phyloP scores from a whole-genome alignment of 2,797 vertebrate species.

The Rhinatrema bivittatum region DNA sequence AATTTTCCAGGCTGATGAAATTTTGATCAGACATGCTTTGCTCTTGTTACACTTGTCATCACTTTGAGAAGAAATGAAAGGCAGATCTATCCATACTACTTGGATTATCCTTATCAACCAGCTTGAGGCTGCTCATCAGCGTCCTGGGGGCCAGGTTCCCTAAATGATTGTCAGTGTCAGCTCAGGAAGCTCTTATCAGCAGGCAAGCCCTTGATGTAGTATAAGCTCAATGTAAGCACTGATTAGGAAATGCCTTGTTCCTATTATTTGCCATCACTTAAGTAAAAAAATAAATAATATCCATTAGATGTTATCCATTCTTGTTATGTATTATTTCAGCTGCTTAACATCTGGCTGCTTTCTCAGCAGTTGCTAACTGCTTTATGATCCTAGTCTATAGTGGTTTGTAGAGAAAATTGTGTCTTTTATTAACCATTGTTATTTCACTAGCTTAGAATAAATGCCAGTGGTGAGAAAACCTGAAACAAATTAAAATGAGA shows the following conservation, averaged over 20 bases:
- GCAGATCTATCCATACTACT: too few relatives aligned
- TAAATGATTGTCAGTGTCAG: not conserved
- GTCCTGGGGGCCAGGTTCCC: not conserved
- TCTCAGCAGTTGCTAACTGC: slow-evolving; percentile 11
- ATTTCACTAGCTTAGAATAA: slow-evolving; percentile 19
- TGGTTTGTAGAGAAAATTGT: slow-evolving; percentile 21
- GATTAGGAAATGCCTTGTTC: not conserved
- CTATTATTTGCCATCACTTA: slow-evolving; percentile 1
- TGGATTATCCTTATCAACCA: not conserved
- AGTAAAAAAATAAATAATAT: too few relatives aligned
- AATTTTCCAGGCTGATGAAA: too few relatives aligned
- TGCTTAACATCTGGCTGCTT: slow-evolving; percentile 21
- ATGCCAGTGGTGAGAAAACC: slow-evolving; percentile 5
- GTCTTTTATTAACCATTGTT: slow-evolving; percentile 20
- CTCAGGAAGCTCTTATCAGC: not conserved
- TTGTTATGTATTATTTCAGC: slow-evolving; percentile 21
- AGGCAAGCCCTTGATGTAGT: not conserved
- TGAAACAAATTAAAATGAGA: slow-evolving; percentile 13
- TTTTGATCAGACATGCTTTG: too few relatives aligned
- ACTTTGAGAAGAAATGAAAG: too few relatives aligned
- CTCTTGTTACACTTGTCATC: too few relatives aligned
- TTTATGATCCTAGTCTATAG: not conserved
- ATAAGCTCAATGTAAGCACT: not conserved
- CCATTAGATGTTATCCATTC: too few relatives aligned
- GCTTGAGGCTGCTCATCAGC: not conserved